These are phyloP conservation scores for Coilia nasus DNA, from an alignment of 2,797 vertebrate species.

Conservation along the genomic window DNA sequence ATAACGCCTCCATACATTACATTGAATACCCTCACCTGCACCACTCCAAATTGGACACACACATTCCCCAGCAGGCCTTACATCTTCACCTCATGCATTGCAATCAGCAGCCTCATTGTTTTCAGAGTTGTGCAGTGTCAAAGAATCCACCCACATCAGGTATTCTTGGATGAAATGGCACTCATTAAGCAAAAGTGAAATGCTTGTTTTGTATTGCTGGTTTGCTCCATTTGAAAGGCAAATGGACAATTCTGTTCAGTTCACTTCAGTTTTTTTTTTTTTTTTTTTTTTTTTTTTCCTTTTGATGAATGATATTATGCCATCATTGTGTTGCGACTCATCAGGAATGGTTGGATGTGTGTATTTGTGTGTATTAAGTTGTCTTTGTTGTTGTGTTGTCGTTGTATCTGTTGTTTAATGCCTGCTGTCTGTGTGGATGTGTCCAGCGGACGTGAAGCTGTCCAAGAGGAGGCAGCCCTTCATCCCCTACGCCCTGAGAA, in stretches of 20 bases:
- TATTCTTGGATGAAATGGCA: conserved; percentile 13
- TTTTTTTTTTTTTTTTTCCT: neutral
- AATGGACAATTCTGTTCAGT: conserved; percentile 5
- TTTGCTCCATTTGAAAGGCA: neutral
- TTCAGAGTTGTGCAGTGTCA: neutral
- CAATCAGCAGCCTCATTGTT: neutral
- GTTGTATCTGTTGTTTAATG: neutral
- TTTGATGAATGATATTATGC: neutral
- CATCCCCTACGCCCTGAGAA: conserved; percentile 91
- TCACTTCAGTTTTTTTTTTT: too few species aligned
- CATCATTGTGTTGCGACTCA: neutral
- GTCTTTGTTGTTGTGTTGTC: too few species aligned
- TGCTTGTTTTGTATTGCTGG: neutral
- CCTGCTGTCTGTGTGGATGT: neutral
- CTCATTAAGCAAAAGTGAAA: neutral
- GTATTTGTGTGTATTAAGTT: neutral
- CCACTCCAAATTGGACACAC: neutral
- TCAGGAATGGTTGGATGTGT: neutral
- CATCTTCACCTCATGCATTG: neutral
- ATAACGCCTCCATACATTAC: neutral
- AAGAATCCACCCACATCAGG: conserved; percentile 17
- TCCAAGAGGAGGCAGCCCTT: conserved; percentile 94
- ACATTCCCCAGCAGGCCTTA: neutral
- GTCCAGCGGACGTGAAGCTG: conserved; percentile 82
- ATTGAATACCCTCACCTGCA: neutral